Conservation (phyloP, 1,140 invertebrate species). For the Brachionus koreanus region DNA sequence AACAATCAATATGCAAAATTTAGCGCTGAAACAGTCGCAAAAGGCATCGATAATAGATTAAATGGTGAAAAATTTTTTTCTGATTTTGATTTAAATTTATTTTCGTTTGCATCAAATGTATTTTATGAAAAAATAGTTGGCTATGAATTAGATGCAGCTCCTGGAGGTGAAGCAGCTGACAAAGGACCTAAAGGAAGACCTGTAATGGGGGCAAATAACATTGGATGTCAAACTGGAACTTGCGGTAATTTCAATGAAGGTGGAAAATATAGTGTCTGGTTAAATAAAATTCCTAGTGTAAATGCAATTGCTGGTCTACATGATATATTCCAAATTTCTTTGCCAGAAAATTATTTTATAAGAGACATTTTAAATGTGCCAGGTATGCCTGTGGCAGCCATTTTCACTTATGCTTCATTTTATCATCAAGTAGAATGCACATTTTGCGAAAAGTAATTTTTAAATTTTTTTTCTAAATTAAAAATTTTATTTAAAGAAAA, state of each 20-base stretch:
- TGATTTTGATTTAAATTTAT: background rate
- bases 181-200: background rate
- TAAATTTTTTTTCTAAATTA: no score
- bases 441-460: background rate
- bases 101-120: background rate
- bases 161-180: background rate
- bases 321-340: background rate
- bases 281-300: background rate
- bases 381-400: background rate
- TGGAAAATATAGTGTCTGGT: background rate
- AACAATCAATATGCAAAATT: background rate
- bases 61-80: background rate
- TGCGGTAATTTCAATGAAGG: background rate
- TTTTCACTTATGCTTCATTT: background rate
- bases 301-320: constrained; percentile 1
- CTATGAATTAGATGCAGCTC: background rate
- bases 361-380: constrained; percentile 3
- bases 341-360: background rate
- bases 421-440: background rate
- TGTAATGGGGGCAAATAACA: background rate
- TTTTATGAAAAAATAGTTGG: constrained; percentile 22
- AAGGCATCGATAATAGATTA: background rate
- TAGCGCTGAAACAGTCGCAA: background rate
- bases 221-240: background rate
- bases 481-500: no score